Conservation (phyloP, 2,113 vertebrate species). For the Lophotis ruficrista region DNA sequence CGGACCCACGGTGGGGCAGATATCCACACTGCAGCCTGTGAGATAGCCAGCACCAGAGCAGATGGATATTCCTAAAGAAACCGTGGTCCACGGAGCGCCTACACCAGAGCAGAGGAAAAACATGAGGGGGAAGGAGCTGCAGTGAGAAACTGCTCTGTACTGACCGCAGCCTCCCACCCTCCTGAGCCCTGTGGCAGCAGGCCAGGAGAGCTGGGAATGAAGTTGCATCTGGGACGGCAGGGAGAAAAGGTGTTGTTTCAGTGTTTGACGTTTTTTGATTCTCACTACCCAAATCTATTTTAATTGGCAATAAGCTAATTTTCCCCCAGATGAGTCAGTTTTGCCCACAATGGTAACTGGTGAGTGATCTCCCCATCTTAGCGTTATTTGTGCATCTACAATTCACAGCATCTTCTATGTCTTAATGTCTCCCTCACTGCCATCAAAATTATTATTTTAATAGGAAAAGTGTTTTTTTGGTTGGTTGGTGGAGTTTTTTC, state of each 20-base stretch:
- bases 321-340: not conserved
- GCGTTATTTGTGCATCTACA: not conserved
- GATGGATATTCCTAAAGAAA: too few relatives aligned
- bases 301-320: not conserved
- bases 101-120: not conserved
- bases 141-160: not conserved
- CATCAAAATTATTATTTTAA: not conserved
- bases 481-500: not conserved
- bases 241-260: not conserved
- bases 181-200: fast-evolving
- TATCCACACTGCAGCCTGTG: too few relatives aligned
- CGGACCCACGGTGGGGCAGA: too few relatives aligned
- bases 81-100: too few relatives aligned
- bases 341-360: not conserved
- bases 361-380: not conserved
- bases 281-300: not conserved
- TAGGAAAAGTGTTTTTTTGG: not conserved
- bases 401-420: not conserved
- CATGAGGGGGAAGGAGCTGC: not conserved
- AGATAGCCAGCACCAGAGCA: too few relatives aligned
- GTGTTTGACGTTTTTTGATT: not conserved
- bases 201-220: not conserved
- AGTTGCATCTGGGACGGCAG: not conserved
- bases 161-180: not conserved
- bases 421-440: not conserved